Evolutionary conservation across 2,797 vertebrate genomes (phyloP), one percentile per base, ranked within the genome.

Genomic region (Spizella passerina): DNA sequence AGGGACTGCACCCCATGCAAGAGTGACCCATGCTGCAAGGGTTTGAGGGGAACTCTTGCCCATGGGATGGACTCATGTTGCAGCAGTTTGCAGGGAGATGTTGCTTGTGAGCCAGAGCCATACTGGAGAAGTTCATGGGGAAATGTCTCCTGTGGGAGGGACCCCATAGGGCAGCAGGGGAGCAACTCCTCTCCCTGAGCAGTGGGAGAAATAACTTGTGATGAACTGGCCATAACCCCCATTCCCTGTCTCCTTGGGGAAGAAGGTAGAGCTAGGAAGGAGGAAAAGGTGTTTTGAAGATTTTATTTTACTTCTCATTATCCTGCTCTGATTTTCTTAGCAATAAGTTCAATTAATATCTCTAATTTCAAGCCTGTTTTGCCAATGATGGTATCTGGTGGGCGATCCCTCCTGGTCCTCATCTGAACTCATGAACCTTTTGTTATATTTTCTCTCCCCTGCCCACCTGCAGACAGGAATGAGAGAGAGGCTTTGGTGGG

Each of bases 101-200:
- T 32, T 53, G 9, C n/a, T 46, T 2, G 2, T 46, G 47, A 61
- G 39, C 23, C 15, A 27, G 27, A 61, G 14, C 14, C 39, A 5
- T 2, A 2, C 2, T 52, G n/a, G 26, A 36, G 11, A 43, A 43
- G 26, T 19, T 50, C n/a, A 26, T 59, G 44, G 44, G 59, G 44
- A 50, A 4, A 19, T 27, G 5, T 50, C 14, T 43, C 5, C 30
- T 0, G 0, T 26, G 44, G 22, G 22, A 44, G 12, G 10, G 9
- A 50, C 12, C 14, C 44, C 52, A 44, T 6, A 36, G 36, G 10
- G 27, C 19, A 66, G 14, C 32, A 29, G 12, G 44, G 6, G 19
- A 66, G n/a, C 0, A 1, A 19, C 6, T n/a, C 14, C 22, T 66
- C 27, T 44, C 38, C 23, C 23, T 44, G 18, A 59, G 15, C 27